Evolutionary conservation across 2,888 invertebrate genomes (phyloP).

Genomic region (Congeria kusceri): DNA sequence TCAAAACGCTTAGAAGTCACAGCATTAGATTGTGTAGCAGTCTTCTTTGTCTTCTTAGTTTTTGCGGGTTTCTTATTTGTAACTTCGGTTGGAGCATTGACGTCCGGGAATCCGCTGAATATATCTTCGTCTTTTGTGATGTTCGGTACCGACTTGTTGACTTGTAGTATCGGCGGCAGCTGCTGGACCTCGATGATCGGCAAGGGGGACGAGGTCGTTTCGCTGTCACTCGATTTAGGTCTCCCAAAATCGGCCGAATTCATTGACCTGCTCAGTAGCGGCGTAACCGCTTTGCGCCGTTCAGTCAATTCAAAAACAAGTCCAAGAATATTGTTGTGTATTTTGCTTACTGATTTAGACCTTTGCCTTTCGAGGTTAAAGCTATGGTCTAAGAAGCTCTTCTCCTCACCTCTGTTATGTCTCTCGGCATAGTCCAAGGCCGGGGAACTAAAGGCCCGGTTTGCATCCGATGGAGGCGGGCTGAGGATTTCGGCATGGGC

Average conservation of each 20-base stretch:
- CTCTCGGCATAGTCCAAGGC: conserved; percentile 54
- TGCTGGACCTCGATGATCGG: conserved; percentile 59
- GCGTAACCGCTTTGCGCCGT: conserved; percentile 40
- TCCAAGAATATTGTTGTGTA: conserved; percentile 46
- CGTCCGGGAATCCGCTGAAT: conserved; percentile 11
- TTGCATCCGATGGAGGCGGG: conserved; percentile 43
- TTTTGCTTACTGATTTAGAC: conserved; percentile 42
- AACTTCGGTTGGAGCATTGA: neutral
- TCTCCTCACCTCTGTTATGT: conserved; percentile 47
- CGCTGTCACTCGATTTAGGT: conserved; percentile 28
- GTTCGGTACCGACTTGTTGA: neutral
- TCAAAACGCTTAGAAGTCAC: neutral
- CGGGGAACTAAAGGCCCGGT: conserved; percentile 31
- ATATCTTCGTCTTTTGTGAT: neutral
- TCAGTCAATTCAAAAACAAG: conserved; percentile 56
- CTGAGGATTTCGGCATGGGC: conserved; percentile 17
- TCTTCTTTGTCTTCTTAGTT: neutral
- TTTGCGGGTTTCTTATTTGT: neutral
- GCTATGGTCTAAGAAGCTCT: conserved; percentile 35
- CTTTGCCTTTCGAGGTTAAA: conserved; percentile 36
- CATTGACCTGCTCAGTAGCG: conserved; percentile 18
- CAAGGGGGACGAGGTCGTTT: conserved; percentile 36
- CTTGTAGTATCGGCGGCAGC: conserved; percentile 48
- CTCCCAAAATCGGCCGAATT: conserved; percentile 26
- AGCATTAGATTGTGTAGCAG: neutral